Evolutionary conservation across 1,140 invertebrate genomes (phyloP).

Genomic region (Subanguina moxae): DNA sequence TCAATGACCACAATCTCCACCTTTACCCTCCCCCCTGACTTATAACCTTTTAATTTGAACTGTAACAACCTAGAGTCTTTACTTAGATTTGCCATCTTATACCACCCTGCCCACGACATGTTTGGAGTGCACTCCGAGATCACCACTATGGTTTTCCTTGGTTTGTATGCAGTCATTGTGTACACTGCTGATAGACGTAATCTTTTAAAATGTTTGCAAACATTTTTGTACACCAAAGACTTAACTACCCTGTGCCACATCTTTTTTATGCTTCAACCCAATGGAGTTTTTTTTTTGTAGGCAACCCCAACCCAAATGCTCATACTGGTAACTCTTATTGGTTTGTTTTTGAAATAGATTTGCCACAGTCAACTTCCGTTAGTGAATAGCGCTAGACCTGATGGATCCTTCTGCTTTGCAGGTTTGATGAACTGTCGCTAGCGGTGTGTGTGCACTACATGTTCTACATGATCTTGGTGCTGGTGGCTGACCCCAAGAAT

Average conservation of each 20-base stretch:
- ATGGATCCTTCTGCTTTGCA: neutral
- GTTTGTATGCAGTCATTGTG: slow-evolving; percentile 49
- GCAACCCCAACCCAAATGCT: slow-evolving; percentile 37
- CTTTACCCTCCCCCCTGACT: too few species aligned
- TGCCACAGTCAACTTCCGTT: too few species aligned
- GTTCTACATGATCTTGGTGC: slow-evolving; percentile 62
- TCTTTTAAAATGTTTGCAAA: too few species aligned
- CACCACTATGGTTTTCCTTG: slow-evolving; percentile 47
- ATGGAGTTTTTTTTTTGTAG: too few species aligned
- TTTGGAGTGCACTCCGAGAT: slow-evolving; percentile 52
- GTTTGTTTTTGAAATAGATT: slow-evolving; percentile 2
- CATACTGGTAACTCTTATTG: slow-evolving; percentile 24
- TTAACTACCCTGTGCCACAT: too few species aligned
- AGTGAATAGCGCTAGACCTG: too few species aligned
- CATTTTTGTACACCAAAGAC: too few species aligned
- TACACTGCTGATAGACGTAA: slow-evolving; percentile 45
- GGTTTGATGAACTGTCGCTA: slow-evolving; percentile 54
- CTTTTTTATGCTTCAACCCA: too few species aligned
- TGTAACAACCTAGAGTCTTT: neutral
- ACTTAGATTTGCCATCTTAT: slow-evolving; percentile 37
- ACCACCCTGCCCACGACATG: slow-evolving; percentile 52
- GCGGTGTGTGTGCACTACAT: slow-evolving; percentile 62
- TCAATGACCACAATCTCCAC: too few species aligned
- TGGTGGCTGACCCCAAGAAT: slow-evolving; percentile 69
- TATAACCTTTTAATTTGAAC: too few species aligned